Base-by-base conservation (phyloP, 2,888 invertebrate species). In the Calliopum simillimum region DNA sequence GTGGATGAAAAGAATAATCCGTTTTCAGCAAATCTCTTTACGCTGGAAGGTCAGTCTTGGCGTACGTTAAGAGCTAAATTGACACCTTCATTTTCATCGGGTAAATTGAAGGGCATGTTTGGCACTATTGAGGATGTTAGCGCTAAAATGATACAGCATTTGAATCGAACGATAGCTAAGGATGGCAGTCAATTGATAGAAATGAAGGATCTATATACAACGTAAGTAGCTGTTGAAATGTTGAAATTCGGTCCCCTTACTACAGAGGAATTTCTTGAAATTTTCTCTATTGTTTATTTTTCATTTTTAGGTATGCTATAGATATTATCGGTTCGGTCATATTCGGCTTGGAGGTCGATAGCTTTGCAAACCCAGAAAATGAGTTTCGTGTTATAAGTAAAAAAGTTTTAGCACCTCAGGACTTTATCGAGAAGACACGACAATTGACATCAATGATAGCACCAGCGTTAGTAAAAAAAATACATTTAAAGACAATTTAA, bases 31-130 rank as follows among this genome's bases (percentile, higher is more conserved):
- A 90, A 90, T 81, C 71, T 82, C 0, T 84, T 82, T 11, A 74
- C 89, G 70, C 80, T 83, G 25, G 62, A 74, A 3, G 84, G 83
- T 1, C 77, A 88, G 8, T 86, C 88, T 63, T 93, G 93, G 93
- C 91, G 88, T 78, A 87, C 86, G 61, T 81, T 92, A 41, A 87
- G 93, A 16, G 76, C 87, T 0, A 91, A 91, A 76, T 83, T 93
- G 77, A 88, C 92, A 1, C 90, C 92, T 0, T 88, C 90, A 0
- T 93, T 92, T 79, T 89, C 92, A 0, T 88, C 91, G 0, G 90
- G 90, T 8, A 92, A 91, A 82, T 82, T 93, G 61, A 92, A 90
- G 80, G 87, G 84, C 2, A 91, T 92, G 90, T 91, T 90, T 76
- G 86, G 86, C 0, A 88, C 89, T 0, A 88, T 92, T 13, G 87